Conservation (phyloP, 2,888 invertebrate species). For the Xylota sylvarum region DNA sequence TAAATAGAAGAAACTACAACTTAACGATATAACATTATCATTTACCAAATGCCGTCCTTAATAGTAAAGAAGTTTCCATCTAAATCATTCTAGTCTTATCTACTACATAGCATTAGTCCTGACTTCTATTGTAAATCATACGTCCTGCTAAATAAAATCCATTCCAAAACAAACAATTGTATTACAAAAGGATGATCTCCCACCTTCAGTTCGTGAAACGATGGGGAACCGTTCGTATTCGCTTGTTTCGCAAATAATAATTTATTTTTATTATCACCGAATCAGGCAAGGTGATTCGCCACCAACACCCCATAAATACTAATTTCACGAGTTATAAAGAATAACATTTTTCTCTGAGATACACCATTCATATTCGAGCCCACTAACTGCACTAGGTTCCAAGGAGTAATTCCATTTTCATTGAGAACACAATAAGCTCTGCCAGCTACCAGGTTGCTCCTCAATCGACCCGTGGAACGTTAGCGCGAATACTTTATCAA, state of each 20-base stretch:
- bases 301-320: slow-evolving; percentile 82
- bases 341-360: slow-evolving; percentile 80
- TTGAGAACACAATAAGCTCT: slow-evolving; percentile 48
- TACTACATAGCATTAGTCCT: not conserved
- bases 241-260: slow-evolving; percentile 66
- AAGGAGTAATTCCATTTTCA: slow-evolving; percentile 63
- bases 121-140: slow-evolving; percentile 28
- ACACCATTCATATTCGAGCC: slow-evolving; percentile 52
- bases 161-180: slow-evolving; percentile 25
- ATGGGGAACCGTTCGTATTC: not conserved
- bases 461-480: slow-evolving; percentile 64
- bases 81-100: not conserved
- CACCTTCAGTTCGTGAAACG: not conserved
- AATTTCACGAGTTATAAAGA: slow-evolving; percentile 85
- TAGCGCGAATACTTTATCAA: slow-evolving; percentile 78
- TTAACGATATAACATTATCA: no score
- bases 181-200: slow-evolving; percentile 31
- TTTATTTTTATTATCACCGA: slow-evolving; percentile 75
- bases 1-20: no score
- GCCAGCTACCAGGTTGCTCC: slow-evolving; percentile 50
- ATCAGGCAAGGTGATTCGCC: slow-evolving; percentile 67
- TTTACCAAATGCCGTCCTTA: no score
- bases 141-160: slow-evolving; percentile 8
- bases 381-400: slow-evolving; percentile 52
- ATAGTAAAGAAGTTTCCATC: not conserved